A percentile compares a stretch with the other conserved stretches of the same genome.
Conservation (phyloP, 1,140 invertebrate species). For the Drosophila rufa region DNA sequence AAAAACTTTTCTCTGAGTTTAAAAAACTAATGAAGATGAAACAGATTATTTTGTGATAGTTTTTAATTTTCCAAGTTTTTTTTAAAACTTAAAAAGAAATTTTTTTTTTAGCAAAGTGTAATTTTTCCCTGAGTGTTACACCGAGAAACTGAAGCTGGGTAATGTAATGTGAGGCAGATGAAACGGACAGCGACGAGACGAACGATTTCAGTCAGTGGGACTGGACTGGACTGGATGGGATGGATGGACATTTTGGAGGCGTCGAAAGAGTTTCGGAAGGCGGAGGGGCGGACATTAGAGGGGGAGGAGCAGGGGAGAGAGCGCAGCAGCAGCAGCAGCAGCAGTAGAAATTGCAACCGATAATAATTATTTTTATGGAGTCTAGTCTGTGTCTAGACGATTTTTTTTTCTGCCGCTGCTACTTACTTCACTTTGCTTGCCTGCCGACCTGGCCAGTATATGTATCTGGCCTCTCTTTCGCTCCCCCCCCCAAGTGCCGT, state of each 20-base stretch:
- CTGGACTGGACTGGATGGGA: conserved; percentile 24
- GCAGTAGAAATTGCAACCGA: conserved; percentile 84
- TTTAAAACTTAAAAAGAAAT: neutral
- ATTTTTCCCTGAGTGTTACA: conserved; percentile 6
- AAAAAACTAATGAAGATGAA: neutral
- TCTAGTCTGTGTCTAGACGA: conserved; percentile 85
- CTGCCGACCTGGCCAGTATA: conserved; percentile 52
- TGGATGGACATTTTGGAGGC: conserved; percentile 46
- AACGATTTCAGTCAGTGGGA: conserved; percentile 37
- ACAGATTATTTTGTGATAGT: too few relatives aligned
- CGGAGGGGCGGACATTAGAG: neutral
- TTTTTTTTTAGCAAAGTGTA: neutral
- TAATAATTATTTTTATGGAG: conserved; percentile 86
- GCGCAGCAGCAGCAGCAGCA: conserved; percentile 43
- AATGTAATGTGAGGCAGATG: conserved; percentile 74
- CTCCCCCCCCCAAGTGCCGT: neutral
- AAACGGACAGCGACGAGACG: conserved; percentile 65
- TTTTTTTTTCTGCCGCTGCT: conserved; percentile 72
- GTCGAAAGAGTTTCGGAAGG: conserved; percentile 45
- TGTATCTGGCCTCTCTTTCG: conserved; percentile 31
- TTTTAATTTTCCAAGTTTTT: neutral
- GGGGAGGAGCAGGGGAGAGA: conserved; percentile 6
- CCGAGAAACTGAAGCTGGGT: conserved; percentile 50
- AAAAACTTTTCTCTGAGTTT: neutral
- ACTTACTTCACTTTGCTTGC: conserved; percentile 61